Percentiles rank a stretch among this genome's conserved stretches.
phyloP scores from a whole-genome alignment of 2,113 vertebrate species.

The Copsychus sechellarum region DNA sequence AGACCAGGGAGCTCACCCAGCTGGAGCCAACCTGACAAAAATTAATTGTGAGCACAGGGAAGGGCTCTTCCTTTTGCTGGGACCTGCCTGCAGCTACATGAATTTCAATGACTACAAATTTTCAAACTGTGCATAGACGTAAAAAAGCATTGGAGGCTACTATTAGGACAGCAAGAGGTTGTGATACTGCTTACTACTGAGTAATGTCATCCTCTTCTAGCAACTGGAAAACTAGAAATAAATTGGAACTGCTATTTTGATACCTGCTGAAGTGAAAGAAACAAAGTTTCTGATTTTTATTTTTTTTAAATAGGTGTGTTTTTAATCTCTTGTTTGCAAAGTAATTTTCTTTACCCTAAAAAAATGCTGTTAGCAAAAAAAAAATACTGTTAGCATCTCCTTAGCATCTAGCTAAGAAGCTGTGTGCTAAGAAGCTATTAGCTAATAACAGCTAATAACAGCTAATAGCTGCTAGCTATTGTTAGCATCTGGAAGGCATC shows the following conservation, averaged over 20 bases:
- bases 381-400: background rate
- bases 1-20: background rate
- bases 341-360: background rate
- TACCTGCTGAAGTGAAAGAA: background rate
- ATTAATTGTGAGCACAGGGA: background rate
- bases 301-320: background rate
- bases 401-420: background rate
- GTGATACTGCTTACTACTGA: background rate
- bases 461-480: background rate
- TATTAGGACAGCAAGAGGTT: background rate
- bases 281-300: background rate
- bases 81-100: background rate
- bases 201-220: background rate
- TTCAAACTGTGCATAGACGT: background rate
- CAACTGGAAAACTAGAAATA: background rate
- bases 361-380: background rate
- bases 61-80: background rate
- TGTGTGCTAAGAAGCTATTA: background rate
- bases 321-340: background rate
- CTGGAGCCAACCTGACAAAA: background rate
- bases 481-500: background rate
- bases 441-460: background rate
- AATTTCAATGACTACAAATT: background rate
- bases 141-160: background rate
- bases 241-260: background rate